Percentiles rank a stretch among this genome's conserved stretches.
phyloP scores from a whole-genome alignment of 2,888 invertebrate species.

The Dexiosoma caninum region DNA sequence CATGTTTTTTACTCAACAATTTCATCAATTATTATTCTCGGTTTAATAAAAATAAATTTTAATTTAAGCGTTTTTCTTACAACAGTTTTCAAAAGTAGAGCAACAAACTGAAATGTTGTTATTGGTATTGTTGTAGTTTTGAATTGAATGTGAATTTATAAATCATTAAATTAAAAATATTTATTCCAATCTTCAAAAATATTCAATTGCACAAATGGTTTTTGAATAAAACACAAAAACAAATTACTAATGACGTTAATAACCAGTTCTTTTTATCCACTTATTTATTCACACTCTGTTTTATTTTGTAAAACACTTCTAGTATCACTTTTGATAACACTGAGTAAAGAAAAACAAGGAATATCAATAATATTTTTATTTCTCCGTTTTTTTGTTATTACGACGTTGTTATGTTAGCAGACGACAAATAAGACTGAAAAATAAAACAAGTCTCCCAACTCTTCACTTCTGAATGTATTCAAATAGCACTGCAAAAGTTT shows the following conservation, averaged over 20 bases:
- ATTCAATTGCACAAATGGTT: background rate
- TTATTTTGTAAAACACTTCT: slow-evolving; percentile 7
- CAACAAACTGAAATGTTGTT: slow-evolving; percentile 24
- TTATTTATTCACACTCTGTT: slow-evolving; percentile 22
- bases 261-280: slow-evolving; percentile 30
- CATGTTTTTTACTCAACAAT: slow-evolving; percentile 1
- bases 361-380: background rate
- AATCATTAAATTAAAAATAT: background rate
- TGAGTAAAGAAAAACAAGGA: slow-evolving; percentile 6
- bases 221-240: slow-evolving; percentile 1
- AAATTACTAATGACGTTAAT: slow-evolving; percentile 38
- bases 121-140: background rate
- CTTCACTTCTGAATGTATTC: slow-evolving; percentile 21
- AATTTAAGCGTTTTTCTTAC: slow-evolving; percentile 1
- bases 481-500: slow-evolving; percentile 13
- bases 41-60: background rate
- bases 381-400: background rate
- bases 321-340: slow-evolving; percentile 35
- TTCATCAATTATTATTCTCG: background rate
- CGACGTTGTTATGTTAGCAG: slow-evolving; percentile 50
- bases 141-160: slow-evolving; percentile 27
- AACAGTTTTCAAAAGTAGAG: background rate
- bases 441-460: slow-evolving; percentile 47
- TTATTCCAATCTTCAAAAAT: background rate
- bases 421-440: slow-evolving; percentile 47